Conservation (phyloP, 2,888 invertebrate genomes). For the Ypsolopha scabrella region DNA sequence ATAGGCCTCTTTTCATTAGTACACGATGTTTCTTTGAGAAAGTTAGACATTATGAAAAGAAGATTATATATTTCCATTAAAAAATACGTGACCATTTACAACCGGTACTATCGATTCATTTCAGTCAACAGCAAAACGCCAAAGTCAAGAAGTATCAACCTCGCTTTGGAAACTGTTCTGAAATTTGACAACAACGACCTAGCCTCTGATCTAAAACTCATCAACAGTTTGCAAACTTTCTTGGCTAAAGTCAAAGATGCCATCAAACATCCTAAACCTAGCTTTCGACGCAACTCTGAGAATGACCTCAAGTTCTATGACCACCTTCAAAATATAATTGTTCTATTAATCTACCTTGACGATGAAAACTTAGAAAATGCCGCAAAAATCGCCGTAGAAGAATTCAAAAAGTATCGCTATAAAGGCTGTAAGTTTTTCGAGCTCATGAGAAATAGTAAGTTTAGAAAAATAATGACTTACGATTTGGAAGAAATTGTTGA, state of each 20-base stretch:
- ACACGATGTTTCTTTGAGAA: no score
- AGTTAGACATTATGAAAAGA: no score
- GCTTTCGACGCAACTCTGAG: no score
- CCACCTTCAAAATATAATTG: constrained; percentile 23
- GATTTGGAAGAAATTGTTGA: no score
- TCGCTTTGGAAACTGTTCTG: constrained; percentile 36
- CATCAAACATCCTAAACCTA: constrained; percentile 8
- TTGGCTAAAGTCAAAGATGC: constrained; percentile 23
- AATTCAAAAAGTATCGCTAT: constrained; percentile 26
- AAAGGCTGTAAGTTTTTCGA: constrained; percentile 26
- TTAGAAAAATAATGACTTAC: no score
- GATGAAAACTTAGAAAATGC: constrained; percentile 27
- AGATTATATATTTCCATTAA: not conserved
- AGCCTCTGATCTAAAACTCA: constrained; percentile 20
- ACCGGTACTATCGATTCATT: not conserved
- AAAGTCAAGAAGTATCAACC: constrained; percentile 25
- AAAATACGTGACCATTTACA: not conserved
- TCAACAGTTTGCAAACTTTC: constrained; percentile 25
- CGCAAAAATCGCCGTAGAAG: constrained; percentile 18
- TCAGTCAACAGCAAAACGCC: not conserved
- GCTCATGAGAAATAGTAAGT: constrained; percentile 6
- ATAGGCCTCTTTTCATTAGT: no score
- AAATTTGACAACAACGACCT: constrained; percentile 27
- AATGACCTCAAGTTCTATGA: constrained; percentile 17
- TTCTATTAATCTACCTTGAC: constrained; percentile 19